phyloP scores from a whole-genome alignment of 2,113 vertebrate species.

The Lynx canadensis region DNA sequence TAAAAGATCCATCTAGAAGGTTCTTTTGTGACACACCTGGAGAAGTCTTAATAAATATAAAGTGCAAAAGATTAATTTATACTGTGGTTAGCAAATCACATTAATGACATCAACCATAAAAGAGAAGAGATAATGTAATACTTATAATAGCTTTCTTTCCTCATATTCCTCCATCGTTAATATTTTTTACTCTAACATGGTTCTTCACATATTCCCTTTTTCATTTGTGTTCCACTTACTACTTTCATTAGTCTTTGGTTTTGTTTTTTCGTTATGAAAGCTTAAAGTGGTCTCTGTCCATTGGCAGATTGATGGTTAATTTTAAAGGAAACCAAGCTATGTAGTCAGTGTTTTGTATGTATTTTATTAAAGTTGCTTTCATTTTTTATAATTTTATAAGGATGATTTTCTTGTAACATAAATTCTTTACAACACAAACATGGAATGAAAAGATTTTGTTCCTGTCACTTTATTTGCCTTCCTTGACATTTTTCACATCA shows the following conservation, averaged over 20 bases:
- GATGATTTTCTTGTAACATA: slow-evolving; percentile 11
- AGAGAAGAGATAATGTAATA: neutral
- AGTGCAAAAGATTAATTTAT: slow-evolving; percentile 2
- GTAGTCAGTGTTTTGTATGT: neutral
- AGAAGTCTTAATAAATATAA: slow-evolving; percentile 49
- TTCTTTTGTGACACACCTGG: slow-evolving; percentile 28
- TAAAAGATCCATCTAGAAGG: neutral
- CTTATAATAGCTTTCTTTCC: slow-evolving; percentile 67
- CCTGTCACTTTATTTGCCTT: slow-evolving; percentile 1
- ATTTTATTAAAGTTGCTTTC: slow-evolving; percentile 40
- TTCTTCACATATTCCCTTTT: slow-evolving; percentile 80
- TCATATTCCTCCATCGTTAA: slow-evolving; percentile 76
- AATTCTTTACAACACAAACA: slow-evolving; percentile 49
- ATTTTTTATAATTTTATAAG: slow-evolving; percentile 57
- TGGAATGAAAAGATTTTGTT: slow-evolving; percentile 38
- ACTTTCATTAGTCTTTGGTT: slow-evolving; percentile 72
- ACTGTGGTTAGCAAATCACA: neutral
- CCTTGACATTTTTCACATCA: slow-evolving; percentile 48
- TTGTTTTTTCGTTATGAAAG: slow-evolving; percentile 52
- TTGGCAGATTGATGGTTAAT: slow-evolving; percentile 23
- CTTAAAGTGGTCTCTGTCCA: slow-evolving; percentile 73
- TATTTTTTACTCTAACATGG: slow-evolving; percentile 84
- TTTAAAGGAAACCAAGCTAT: slow-evolving; percentile 24
- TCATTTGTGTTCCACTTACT: slow-evolving; percentile 77
- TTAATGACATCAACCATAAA: neutral